Evolutionary conservation across 2,113 vertebrate species (phyloP).

Genomic region (Nerophis lumbriciformis): DNA sequence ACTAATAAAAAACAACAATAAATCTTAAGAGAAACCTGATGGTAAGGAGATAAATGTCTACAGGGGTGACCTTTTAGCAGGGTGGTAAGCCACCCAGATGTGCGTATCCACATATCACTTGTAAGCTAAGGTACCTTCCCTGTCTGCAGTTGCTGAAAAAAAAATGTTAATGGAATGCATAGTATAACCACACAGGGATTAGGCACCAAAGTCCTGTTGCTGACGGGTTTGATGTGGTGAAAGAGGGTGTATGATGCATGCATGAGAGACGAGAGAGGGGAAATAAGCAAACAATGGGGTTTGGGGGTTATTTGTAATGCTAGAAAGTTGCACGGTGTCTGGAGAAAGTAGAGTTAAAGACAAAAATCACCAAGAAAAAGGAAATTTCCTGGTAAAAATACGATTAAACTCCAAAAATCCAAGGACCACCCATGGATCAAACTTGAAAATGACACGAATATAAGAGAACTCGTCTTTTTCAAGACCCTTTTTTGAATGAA

Average conservation of each 20-base stretch:
- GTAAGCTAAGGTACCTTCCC: not conserved
- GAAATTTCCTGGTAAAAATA: no score
- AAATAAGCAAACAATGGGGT: slow-evolving; percentile 1
- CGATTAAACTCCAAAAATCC: no score
- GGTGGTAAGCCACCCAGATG: slow-evolving; percentile 43
- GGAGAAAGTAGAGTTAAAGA: slow-evolving; percentile 10
- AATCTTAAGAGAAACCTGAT: slow-evolving; percentile 20
- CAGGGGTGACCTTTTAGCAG: slow-evolving; percentile 20
- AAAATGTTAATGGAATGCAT: slow-evolving; percentile 10
- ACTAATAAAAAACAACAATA: slow-evolving; percentile 6
- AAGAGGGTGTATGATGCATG: slow-evolving; percentile 26
- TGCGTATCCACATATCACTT: slow-evolving; percentile 43
- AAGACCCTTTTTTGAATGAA: no score
- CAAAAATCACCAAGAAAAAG: slow-evolving; percentile 23
- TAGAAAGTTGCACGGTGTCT: slow-evolving; percentile 9
- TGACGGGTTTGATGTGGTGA: slow-evolving; percentile 39
- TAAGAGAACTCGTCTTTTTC: no score
- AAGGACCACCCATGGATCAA: no score
- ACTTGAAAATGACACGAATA: no score
- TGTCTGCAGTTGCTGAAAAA: slow-evolving; percentile 22
- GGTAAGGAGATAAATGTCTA: slow-evolving; percentile 29
- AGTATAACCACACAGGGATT: slow-evolving; percentile 36
- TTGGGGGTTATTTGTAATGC: slow-evolving; percentile 15
- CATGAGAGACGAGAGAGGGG: slow-evolving; percentile 3
- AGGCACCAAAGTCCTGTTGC: slow-evolving; percentile 31